Conservation (phyloP, 1,140 invertebrate genomes). For the Drosophila sucinea region DNA sequence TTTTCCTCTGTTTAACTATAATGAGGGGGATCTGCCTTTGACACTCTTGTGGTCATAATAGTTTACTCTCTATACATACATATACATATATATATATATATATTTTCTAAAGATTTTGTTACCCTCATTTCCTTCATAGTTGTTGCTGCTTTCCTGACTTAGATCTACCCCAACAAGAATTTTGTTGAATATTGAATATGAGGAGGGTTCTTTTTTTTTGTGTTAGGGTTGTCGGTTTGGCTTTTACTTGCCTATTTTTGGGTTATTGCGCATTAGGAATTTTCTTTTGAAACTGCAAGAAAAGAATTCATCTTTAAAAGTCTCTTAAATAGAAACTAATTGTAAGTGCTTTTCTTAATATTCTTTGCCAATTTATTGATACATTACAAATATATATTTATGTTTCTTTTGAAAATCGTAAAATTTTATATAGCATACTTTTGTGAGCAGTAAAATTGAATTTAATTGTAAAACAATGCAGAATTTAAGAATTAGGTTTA, state of each 20-base stretch:
- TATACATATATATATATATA: too few species aligned
- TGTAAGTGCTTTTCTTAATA: too few species aligned
- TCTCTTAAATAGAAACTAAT: too few species aligned
- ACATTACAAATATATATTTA: too few species aligned
- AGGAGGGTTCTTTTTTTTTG: constrained; percentile 5
- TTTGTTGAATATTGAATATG: constrained; percentile 44
- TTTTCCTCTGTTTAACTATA: constrained; percentile 37
- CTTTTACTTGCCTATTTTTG: constrained; percentile 27
- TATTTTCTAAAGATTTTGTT: constrained; percentile 66
- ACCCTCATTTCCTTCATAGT: constrained; percentile 36
- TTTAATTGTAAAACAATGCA: too few species aligned
- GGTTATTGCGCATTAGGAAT: constrained; percentile 56
- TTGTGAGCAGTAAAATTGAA: too few species aligned
- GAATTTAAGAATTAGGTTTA: too few species aligned
- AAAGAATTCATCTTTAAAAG: neutral
- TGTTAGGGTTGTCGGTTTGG: constrained; percentile 32
- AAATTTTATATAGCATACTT: too few species aligned
- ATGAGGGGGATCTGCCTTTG: constrained; percentile 60
- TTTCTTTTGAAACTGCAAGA: constrained; percentile 21
- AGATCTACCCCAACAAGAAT: constrained; percentile 54
- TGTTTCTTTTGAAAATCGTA: too few species aligned
- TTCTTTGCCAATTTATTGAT: too few species aligned
- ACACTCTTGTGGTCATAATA: constrained; percentile 72
- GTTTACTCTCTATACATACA: constrained; percentile 46
- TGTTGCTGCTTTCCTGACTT: constrained; percentile 33